These are phyloP conservation scores for Ovis canadensis DNA, from an alignment of 2,113 vertebrate genomes.

Conservation along the genomic window DNA sequence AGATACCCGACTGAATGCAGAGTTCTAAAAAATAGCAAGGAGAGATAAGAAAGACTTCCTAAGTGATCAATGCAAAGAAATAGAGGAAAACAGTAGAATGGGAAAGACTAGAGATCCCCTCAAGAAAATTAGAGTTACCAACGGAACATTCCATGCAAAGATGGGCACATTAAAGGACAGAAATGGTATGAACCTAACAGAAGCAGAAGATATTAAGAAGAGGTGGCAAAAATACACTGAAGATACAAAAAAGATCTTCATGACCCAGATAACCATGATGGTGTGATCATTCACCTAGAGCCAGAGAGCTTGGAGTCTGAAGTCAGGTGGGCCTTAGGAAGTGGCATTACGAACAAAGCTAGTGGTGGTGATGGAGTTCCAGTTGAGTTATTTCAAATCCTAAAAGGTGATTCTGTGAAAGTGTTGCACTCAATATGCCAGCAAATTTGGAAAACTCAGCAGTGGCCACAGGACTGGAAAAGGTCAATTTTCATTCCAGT, in stretches of 20 bases:
- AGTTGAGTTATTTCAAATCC: neutral
- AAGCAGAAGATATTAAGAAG: neutral
- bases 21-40: neutral
- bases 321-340: neutral
- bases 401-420: neutral
- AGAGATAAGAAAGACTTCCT: neutral
- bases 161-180: neutral
- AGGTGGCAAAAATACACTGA: neutral
- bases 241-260: neutral
- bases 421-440: neutral
- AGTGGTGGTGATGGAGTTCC: neutral
- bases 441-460: neutral
- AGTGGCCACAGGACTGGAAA: neutral
- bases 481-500: neutral
- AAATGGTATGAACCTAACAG: neutral
- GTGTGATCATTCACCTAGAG: neutral
- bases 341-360: neutral
- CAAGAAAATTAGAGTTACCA: neutral
- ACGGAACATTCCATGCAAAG: neutral
- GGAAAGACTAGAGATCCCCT: neutral
- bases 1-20: neutral
- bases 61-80: neutral
- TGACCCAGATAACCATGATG: neutral
- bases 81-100: neutral
- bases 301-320: neutral